Conservation (phyloP, 2,888 invertebrate genomes). For the Parasteatoda lunata region DNA sequence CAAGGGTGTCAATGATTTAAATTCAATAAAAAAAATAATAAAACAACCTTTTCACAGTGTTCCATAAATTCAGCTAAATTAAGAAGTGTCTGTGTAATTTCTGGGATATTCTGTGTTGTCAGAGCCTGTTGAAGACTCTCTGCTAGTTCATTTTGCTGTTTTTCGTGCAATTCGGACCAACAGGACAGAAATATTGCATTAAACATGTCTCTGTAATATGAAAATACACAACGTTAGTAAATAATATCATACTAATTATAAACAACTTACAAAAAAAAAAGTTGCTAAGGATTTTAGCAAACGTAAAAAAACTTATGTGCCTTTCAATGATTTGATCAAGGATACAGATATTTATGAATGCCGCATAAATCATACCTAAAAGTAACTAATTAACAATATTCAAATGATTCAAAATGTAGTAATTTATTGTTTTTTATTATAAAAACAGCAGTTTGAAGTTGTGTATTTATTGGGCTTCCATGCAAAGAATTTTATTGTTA, state of each 20-base stretch:
- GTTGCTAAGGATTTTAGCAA: neutral
- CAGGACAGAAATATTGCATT: conserved; percentile 99
- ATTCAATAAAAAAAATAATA: no score
- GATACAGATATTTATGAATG: neutral
- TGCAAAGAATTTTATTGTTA: no score
- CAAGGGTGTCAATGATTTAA: no score
- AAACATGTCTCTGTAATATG: conserved; percentile 85
- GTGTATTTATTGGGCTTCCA: no score
- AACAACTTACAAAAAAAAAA: neutral
- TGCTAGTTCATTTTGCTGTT: conserved; percentile 84
- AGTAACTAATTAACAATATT: neutral
- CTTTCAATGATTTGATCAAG: no score
- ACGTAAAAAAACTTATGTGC: neutral
- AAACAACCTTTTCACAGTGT: conserved; percentile 86
- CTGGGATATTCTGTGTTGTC: conserved; percentile 93
- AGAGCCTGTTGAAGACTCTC: conserved; percentile 91
- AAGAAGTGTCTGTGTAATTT: conserved; percentile 95
- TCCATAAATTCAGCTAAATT: conserved; percentile 99
- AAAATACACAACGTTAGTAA: no score
- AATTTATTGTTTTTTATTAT: no score
- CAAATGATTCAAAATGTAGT: no score
- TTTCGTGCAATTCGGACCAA: conserved; percentile 93
- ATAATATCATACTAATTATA: neutral
- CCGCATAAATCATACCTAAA: neutral
- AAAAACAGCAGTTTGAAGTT: no score